Conservation (phyloP, 2,888 invertebrate genomes). For the Cordylochernes scorpioides region DNA sequence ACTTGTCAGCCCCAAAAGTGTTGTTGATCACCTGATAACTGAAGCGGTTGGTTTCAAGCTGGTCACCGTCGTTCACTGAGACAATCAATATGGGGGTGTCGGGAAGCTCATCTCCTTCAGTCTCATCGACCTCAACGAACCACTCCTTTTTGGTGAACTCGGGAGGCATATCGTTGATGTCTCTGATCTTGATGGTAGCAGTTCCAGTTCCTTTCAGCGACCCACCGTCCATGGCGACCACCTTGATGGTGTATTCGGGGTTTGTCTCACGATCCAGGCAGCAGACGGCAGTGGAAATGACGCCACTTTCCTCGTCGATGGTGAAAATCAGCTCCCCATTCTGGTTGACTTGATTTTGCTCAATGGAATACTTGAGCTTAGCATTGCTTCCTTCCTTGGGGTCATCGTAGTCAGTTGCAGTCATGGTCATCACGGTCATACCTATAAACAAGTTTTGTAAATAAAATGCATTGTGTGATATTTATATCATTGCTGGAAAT, state of each 20-base stretch:
- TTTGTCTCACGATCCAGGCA: constrained; percentile 17
- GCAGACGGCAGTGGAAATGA: constrained; percentile 17
- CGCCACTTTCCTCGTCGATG: constrained; percentile 20
- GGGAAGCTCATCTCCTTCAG: constrained; percentile 62
- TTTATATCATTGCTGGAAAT: too few species aligned
- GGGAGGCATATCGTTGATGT: constrained; percentile 27
- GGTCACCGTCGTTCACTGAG: constrained; percentile 71
- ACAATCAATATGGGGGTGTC: constrained; percentile 79
- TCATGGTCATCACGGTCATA: constrained; percentile 21
- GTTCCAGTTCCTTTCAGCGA: constrained; percentile 21
- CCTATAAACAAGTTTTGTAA: constrained; percentile 15
- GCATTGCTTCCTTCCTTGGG: constrained; percentile 23
- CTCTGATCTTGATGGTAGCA: constrained; percentile 21
- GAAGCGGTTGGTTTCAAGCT: constrained; percentile 61
- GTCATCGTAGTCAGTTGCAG: constrained; percentile 24
- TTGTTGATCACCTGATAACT: constrained; percentile 50
- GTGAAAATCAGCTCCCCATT: constrained; percentile 19
- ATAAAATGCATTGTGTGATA: too few species aligned
- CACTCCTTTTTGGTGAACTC: constrained; percentile 17
- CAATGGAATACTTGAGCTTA: constrained; percentile 20
- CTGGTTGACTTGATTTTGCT: constrained; percentile 17
- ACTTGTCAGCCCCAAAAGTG: constrained; percentile 79
- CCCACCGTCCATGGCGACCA: constrained; percentile 15
- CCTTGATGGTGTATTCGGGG: constrained; percentile 16
- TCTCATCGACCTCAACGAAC: constrained; percentile 53